Percentiles rank a stretch among this genome's conserved stretches.
Conservation (phyloP, 2,797 vertebrate species). For the Pteropus rufus region DNA sequence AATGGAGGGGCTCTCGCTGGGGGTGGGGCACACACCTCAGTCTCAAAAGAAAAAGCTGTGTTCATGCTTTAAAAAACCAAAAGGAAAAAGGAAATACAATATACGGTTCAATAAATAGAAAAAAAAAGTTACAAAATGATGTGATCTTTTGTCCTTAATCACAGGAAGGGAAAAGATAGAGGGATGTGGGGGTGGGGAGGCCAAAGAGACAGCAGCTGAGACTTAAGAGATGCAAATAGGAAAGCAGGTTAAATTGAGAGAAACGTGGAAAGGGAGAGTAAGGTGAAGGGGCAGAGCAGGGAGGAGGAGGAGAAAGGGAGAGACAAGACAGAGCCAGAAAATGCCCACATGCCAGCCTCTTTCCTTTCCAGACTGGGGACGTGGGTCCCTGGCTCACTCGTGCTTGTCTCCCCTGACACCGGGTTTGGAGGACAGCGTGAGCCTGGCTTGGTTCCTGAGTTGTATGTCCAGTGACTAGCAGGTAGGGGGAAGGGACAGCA, state of each 20-base stretch:
- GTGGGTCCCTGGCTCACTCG: neutral
- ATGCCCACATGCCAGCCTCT: neutral
- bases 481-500: neutral
- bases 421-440: constrained; percentile 18
- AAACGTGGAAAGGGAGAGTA: neutral
- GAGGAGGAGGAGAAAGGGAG: neutral
- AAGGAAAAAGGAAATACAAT: constrained; percentile 67
- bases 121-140: constrained; percentile 79
- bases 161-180: constrained; percentile 32
- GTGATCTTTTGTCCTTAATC: constrained; percentile 58
- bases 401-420: neutral
- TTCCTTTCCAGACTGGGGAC: neutral
- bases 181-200: neutral
- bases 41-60: constrained; percentile 35
- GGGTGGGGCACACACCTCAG: neutral
- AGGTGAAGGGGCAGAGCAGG: neutral
- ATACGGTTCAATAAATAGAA: constrained; percentile 79
- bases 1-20: neutral
- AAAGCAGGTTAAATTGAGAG: neutral
- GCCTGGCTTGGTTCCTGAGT: constrained; percentile 75
- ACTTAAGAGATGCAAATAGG: neutral
- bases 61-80: constrained; percentile 60
- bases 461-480: constrained; percentile 69
- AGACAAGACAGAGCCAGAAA: neutral
- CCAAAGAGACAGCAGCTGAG: neutral